Base-by-base conservation (phyloP, 2,888 invertebrate species). In the Trypoxylon attenuatum region DNA sequence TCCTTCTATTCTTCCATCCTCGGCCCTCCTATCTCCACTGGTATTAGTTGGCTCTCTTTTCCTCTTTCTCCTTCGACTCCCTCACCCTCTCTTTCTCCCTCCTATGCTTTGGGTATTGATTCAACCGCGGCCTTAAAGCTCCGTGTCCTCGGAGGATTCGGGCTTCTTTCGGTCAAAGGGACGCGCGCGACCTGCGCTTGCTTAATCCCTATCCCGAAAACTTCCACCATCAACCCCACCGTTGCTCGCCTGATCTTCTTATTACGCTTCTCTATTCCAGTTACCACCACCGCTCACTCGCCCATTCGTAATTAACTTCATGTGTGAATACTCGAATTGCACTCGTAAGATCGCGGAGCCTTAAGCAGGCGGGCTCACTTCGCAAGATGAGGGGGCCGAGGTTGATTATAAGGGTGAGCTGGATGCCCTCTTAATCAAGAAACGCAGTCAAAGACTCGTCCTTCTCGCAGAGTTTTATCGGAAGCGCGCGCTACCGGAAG, bases 61-160 rank as follows among this genome's bases (percentile, higher is more conserved):
- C 47, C 52, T 23, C 46, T 25, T 55, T 46, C 55, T 23, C 39
- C 15, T 22, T 38, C 33, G 33, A 13, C 38, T 38, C 15, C n/a
- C 18, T 16, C 25, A 50, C 13, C 21, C 25, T 42, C 33, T 41
- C 46, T 18, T 39, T 49, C 27, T 38, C 33, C 23, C 53, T 50
- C 52, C 19, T 19, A 10, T 33, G 27, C 41, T 41, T 33, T 21
- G 23, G 46, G 55, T 76, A 76, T 76, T 58, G 76, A 76, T 78
- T 76, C 72, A 55, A 71, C 65, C 58, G 66, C 55, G 53, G 65
- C 61, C 57, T 73, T 74, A 64, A 59, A 76, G 64, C 59, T 53
- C 58, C n/a, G n/a, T 6, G 18, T 10, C 43, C 52, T 64, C 56
- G 54, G 42, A 62, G 52, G 45, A 46, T 49, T 16, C 50, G 51